Evolutionary conservation across 2,888 invertebrate genomes (phyloP).

Genomic region (Caenorhabditis panamensis): DNA sequence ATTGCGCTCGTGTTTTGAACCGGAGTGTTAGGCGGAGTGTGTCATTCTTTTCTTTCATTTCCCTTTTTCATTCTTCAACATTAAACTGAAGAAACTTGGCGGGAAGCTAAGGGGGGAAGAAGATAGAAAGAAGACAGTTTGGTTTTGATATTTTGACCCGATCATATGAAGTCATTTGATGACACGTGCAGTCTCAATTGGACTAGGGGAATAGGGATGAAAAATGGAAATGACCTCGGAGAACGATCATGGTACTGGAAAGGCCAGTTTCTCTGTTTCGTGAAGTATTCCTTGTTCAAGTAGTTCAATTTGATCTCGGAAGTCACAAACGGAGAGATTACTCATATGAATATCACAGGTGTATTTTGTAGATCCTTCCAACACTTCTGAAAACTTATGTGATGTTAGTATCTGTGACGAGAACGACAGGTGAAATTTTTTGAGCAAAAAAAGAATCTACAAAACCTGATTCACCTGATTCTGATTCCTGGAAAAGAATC

Average conservation of each 20-base stretch:
- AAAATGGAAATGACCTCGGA: slow-evolving; percentile 13
- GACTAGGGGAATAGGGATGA: neutral
- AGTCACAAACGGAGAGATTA: too few relatives aligned
- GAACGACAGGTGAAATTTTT: neutral
- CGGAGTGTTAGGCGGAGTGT: too few relatives aligned
- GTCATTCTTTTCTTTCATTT: too few relatives aligned
- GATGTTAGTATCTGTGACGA: neutral
- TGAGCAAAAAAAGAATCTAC: too few relatives aligned
- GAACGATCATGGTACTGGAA: slow-evolving; percentile 25
- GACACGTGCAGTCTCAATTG: slow-evolving; percentile 53
- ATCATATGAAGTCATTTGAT: slow-evolving; percentile 51
- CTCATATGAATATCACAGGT: too few relatives aligned
- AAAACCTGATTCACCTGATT: too few relatives aligned
- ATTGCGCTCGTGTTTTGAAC: slow-evolving; percentile 29
- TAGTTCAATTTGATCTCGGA: too few relatives aligned
- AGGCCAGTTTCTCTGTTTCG: neutral
- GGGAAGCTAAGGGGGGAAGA: neutral
- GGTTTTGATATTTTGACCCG: slow-evolving; percentile 46
- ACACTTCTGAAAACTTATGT: too few relatives aligned
- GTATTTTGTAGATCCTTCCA: slow-evolving; percentile 3
- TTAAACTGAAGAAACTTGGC: neutral
- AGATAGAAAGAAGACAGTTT: neutral
- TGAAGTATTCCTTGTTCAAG: too few relatives aligned
- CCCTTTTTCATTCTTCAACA: neutral
- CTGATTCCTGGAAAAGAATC: neutral